A percentile compares a stretch with the other conserved stretches of the same genome.
Conservation (phyloP, 2,113 vertebrate species). For the Sigmodon hispidus region DNA sequence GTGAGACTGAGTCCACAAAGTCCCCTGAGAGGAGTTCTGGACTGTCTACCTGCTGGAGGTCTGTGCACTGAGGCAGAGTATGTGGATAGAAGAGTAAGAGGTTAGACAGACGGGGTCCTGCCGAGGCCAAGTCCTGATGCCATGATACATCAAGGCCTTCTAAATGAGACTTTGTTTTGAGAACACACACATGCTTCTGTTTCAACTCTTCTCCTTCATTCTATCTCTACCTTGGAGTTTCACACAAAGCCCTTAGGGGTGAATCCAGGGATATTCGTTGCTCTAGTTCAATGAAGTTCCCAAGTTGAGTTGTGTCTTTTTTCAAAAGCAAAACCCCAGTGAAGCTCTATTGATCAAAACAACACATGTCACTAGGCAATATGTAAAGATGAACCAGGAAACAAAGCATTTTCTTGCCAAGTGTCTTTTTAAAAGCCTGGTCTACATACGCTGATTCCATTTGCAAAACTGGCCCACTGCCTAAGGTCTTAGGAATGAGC, state of each 20-base stretch:
- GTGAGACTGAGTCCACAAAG: background rate
- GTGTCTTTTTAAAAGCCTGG: constrained; percentile 53
- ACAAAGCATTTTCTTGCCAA: constrained; percentile 72
- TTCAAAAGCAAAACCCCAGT: constrained; percentile 54
- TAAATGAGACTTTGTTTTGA: background rate
- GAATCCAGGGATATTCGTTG: background rate
- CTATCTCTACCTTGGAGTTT: background rate
- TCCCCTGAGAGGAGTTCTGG: background rate
- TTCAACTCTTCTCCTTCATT: background rate
- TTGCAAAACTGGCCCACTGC: constrained; percentile 68
- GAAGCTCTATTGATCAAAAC: constrained; percentile 74
- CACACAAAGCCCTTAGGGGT: background rate
- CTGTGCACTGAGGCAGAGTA: accelerated
- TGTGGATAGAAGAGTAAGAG: accelerated
- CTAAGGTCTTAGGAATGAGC: constrained; percentile 65
- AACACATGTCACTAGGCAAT: constrained; percentile 69
- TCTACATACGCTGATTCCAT: constrained; percentile 72
- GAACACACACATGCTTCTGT: background rate
- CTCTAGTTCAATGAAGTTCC: background rate
- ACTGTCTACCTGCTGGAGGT: background rate
- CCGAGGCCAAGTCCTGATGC: background rate
- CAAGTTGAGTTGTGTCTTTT: background rate
- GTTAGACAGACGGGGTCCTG: accelerated
- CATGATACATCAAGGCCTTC: background rate
- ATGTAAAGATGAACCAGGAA: constrained; percentile 71